Evolutionary conservation across 2,888 invertebrate species (phyloP), one percentile per base, ranked within the genome.

Genomic region (Melanophora roralis): DNA sequence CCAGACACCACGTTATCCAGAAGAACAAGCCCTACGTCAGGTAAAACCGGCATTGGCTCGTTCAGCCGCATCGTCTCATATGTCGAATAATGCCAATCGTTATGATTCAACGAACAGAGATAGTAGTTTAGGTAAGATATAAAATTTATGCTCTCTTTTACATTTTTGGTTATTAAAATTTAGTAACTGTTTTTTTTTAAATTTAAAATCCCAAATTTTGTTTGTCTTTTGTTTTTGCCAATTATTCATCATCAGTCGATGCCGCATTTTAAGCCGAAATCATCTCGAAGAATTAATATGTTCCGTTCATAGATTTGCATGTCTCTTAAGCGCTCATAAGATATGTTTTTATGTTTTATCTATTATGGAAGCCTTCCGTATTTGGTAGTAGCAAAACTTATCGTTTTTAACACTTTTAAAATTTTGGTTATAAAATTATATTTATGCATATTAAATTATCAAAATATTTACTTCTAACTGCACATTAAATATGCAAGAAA

Each of bases 1-100:
- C 83, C 90, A 90, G 83, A 87, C 88, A 27, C 90, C 90, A 23
- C 89, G 90, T 62, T 89, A 88, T 83, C 89, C 90, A 60, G 90
- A 90, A 81, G 89, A 89, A 82, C 90, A 90, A 81, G 88, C 88
- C 8, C 81, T 89, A 43, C 85, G 89, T 1, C 88, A 89, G 55
- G 87, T 86, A 16, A 88, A 89, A 78, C 88, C 88, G 0, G 83
- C 88, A 11, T 81, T 89, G 49, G 81, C 88, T 2, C 85, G 88
- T 19, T 83, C 85, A 51, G 81, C 84, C 36, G 86, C 85, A 47
- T 84, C 86, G 3, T 85, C 86, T 1, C 86, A 87, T 51, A 73
- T 86, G 81, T 83, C 84, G 36, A 78, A 82, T 62, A 86, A 87
- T 7, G 77, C 62, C 67, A 75, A 55, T 19, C 87, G 88, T 68